phyloP scores from a whole-genome alignment of 1,140 invertebrate genomes.

The Dysdera silvatica region DNA sequence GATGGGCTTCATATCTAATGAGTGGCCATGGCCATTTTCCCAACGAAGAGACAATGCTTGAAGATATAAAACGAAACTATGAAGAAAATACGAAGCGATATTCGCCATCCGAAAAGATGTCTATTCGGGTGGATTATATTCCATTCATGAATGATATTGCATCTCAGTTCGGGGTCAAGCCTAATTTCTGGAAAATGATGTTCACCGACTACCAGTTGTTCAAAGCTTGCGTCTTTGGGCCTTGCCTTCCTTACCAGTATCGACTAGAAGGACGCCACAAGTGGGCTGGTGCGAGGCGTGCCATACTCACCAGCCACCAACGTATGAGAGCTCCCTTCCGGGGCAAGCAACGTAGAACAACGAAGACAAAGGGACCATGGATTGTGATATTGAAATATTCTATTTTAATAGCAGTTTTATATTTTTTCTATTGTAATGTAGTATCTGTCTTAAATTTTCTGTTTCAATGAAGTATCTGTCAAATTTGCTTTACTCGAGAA shows the following conservation, averaged over 20 bases:
- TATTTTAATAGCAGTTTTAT: too few species aligned
- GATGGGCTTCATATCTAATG: constrained; percentile 29
- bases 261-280: constrained; percentile 40
- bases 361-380: too few species aligned
- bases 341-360: too few species aligned
- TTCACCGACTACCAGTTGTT: constrained; percentile 31
- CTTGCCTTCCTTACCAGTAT: constrained; percentile 43
- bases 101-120: constrained; percentile 25
- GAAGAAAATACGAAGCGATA: constrained; percentile 16
- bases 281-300: constrained; percentile 42
- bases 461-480: too few species aligned
- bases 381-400: too few species aligned
- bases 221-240: constrained; percentile 38
- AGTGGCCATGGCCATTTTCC: constrained; percentile 26
- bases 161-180: constrained; percentile 14
- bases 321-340: constrained; percentile 22
- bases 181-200: constrained; percentile 28
- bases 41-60: constrained; percentile 21
- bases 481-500: too few species aligned
- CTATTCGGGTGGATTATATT: constrained; percentile 29
- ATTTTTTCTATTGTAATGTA: too few species aligned
- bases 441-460: too few species aligned
- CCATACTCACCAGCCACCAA: constrained; percentile 35
- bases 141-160: constrained; percentile 29
- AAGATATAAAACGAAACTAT: constrained; percentile 32